These are phyloP conservation scores for Hyphantria cunea DNA, from an alignment of 1,140 invertebrate species.

Conservation along the genomic window DNA sequence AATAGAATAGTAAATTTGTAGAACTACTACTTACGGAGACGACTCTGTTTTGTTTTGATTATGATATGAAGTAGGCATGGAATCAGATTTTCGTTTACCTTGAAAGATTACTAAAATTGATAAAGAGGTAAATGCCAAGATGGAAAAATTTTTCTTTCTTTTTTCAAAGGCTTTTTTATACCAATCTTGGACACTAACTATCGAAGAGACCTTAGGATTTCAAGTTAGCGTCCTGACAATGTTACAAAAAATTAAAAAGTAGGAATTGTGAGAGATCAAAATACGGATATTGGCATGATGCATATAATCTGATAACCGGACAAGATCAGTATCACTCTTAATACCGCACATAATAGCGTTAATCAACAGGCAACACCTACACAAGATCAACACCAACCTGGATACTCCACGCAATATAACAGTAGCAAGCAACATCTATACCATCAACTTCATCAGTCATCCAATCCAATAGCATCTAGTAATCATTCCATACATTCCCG, in stretches of 20 bases:
- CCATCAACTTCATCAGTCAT: conserved; percentile 36
- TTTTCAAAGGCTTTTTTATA: too few relatives aligned
- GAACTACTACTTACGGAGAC: too few relatives aligned
- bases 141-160: too few relatives aligned
- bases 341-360: conserved; percentile 36
- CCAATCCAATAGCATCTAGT: conserved; percentile 33
- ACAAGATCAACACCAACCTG: conserved; percentile 33
- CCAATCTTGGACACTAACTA: conserved; percentile 34
- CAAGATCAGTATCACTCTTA: conserved; percentile 36
- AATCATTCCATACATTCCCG: conserved; percentile 18
- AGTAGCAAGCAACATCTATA: too few relatives aligned
- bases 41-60: too few relatives aligned
- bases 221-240: conserved; percentile 24
- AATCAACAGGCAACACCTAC: conserved; percentile 34
- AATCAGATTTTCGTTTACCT: too few relatives aligned
- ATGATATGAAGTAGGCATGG: too few relatives aligned
- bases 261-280: conserved; percentile 40
- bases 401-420: conserved; percentile 24
- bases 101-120: too few relatives aligned
- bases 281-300: conserved; percentile 41
- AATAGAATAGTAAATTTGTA: too few relatives aligned
- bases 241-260: conserved; percentile 39
- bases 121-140: too few relatives aligned
- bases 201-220: conserved; percentile 20
- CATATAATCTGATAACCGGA: conserved; percentile 37